Conservation (phyloP, 1,140 invertebrate genomes). For the Aleiodes sp. region DNA sequence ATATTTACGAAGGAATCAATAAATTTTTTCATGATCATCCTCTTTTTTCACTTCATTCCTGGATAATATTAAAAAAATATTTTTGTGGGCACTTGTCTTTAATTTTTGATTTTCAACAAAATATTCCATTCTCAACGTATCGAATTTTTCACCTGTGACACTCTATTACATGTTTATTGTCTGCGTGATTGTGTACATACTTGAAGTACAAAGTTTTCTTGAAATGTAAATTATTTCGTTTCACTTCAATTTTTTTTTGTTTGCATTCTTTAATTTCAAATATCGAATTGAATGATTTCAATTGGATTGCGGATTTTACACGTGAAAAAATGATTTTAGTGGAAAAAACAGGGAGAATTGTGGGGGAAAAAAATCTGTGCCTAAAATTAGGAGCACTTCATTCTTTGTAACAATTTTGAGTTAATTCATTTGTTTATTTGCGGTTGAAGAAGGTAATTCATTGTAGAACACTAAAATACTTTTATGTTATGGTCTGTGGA, state of each 20-base stretch:
- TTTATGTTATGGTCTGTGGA: conserved; percentile 34
- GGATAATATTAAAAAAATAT: no score
- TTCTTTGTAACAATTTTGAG: not conserved
- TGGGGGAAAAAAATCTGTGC: not conserved
- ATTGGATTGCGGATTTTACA: no score
- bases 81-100: not conserved
- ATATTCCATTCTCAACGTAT: not conserved
- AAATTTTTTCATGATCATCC: no score
- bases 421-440: conserved; percentile 25
- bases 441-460: conserved; percentile 17
- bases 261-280: no score
- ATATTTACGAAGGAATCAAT: no score
- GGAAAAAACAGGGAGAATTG: no score
- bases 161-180: not conserved
- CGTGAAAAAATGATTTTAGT: no score
- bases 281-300: no score
- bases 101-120: not conserved
- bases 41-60: no score
- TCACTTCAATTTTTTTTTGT: not conserved
- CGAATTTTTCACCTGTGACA: not conserved
- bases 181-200: conserved; percentile 21
- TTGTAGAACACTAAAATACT: conserved; percentile 29
- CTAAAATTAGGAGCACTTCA: not conserved
- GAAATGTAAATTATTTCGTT: not conserved
- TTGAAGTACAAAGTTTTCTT: conserved; percentile 16